These are phyloP conservation scores for Ifrita kowaldi DNA, from an alignment of 2,113 vertebrate species.

Conservation along the genomic window DNA sequence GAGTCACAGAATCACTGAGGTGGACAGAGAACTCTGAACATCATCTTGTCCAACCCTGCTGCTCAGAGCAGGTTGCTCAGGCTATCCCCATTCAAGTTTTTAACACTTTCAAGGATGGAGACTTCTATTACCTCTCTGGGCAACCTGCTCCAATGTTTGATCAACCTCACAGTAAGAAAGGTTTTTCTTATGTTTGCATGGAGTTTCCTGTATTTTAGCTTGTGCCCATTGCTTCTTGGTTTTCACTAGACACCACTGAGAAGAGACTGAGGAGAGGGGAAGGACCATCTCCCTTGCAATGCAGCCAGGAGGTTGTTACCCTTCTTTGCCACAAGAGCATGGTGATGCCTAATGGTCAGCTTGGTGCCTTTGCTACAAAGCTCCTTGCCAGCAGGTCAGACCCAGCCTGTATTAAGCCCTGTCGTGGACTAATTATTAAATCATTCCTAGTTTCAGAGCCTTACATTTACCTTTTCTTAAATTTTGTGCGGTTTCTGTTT, in stretches of 20 bases:
- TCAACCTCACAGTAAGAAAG: neutral
- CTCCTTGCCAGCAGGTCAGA: neutral
- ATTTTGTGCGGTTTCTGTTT: neutral
- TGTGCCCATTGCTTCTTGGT: neutral
- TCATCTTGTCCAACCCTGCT: neutral
- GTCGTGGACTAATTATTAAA: neutral
- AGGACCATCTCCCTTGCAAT: neutral
- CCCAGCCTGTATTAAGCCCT: neutral
- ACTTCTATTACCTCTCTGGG: neutral
- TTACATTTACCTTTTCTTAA: neutral
- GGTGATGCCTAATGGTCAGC: neutral
- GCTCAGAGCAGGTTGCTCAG: neutral
- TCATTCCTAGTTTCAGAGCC: neutral
- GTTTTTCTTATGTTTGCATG: rapidly evolving
- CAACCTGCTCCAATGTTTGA: neutral
- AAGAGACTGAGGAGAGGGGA: neutral
- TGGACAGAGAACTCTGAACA: neutral
- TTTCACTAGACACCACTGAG: neutral
- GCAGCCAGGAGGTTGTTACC: neutral
- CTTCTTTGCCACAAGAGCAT: neutral
- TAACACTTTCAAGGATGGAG: neutral
- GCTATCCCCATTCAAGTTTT: neutral
- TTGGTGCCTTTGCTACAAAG: neutral
- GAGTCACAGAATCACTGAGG: neutral
- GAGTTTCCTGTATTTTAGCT: neutral